phyloP scores from a whole-genome alignment of 2,888 invertebrate genomes.

The Napeogenes sylphis region DNA sequence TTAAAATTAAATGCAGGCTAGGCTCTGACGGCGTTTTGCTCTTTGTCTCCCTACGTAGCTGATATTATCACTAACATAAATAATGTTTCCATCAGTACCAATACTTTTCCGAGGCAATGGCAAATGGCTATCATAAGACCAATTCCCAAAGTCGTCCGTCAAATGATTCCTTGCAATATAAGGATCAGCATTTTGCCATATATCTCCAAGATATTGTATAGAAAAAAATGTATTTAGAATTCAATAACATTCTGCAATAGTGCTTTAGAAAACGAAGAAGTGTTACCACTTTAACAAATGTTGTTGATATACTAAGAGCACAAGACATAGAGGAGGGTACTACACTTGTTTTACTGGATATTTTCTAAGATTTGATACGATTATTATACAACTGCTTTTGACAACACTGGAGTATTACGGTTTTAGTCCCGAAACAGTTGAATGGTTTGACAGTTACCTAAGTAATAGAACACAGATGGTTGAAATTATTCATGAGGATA shows the following conservation, averaged over 20 bases:
- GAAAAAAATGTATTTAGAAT: slow-evolving; percentile 16
- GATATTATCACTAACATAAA: too few relatives aligned
- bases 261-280: not conserved
- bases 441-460: slow-evolving; percentile 1
- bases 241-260: slow-evolving; percentile 14
- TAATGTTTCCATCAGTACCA: too few relatives aligned
- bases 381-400: not conserved
- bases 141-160: slow-evolving; percentile 9
- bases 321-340: not conserved
- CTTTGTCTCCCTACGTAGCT: too few relatives aligned
- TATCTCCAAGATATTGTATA: slow-evolving; percentile 16
- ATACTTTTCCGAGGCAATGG: too few relatives aligned
- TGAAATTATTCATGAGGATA: not conserved
- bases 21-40: too few relatives aligned
- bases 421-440: not conserved
- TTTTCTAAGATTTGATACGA: not conserved
- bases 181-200: slow-evolving; percentile 17
- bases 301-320: not conserved
- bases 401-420: not conserved
- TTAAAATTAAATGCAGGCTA: too few relatives aligned
- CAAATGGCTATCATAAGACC: slow-evolving; percentile 12
- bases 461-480: not conserved
- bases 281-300: not conserved
- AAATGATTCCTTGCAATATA: slow-evolving; percentile 5
- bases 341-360: not conserved